Evolutionary conservation across 2,888 invertebrate species (phyloP), one percentile per base, ranked within the genome.

Genomic region (Galerucella calmariensis): DNA sequence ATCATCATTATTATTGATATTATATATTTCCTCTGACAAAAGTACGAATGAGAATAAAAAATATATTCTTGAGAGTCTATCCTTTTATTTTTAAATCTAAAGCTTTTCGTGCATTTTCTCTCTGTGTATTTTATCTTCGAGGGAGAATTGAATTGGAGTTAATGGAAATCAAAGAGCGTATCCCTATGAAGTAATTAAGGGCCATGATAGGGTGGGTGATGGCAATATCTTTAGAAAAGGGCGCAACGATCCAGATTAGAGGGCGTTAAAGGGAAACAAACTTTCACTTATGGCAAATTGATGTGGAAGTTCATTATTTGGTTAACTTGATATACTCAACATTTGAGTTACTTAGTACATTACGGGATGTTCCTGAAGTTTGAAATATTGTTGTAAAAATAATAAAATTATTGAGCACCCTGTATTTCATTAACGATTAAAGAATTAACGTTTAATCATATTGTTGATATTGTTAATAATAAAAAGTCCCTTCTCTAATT

Each of bases 231-330:
- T 69, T 78, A 67, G 67, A 66, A 63, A 68, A 67, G 73, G 73
- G 75, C 83, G 83, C 83, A 83, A 83, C 83, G 82, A 83, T 85
- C 84, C 83, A 84, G 86, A 85, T 86, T 85, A 84, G 83, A 78
- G 80, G 82, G 80, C 79, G 82, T 82, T 81, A 80, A 79, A 78
- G 79, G 78, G 61, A 74, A 69, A 69, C 67, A 70, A 69, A 65
- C 70, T 74, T 73, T 75, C 68, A 68, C 72, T 75, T 75, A 75
- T 75, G 68, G 72, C 66, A 72, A 72, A 75, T 75, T 75, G 75
- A 75, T 72, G 72, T 68, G 62, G 70, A 69, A 69, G 67, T 63
- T 72, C 61, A 72, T 75, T 72, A 63, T 56, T 48, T 24, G 35
- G 67, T 66, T 70, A 74, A 74, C 59, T 70, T 20, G 51, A 67